Evolutionary conservation across 2,888 invertebrate genomes (phyloP).

Genomic region (Aphodius granarius): DNA sequence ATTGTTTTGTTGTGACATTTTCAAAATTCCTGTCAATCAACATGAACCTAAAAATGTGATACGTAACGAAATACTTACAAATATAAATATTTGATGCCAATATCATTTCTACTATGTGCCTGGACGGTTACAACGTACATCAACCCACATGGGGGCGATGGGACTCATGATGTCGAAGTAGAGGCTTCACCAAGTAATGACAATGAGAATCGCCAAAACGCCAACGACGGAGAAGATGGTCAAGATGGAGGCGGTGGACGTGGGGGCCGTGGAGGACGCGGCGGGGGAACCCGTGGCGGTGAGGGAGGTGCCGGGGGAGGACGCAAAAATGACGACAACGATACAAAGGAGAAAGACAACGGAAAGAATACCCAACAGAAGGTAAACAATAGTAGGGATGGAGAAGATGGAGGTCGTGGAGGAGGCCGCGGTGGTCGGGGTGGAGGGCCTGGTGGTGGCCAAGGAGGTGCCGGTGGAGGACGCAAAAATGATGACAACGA

Average conservation of each 20-base stretch:
- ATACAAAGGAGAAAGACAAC: too few species aligned
- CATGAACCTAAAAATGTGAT: neutral
- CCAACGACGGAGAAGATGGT: neutral
- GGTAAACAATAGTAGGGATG: neutral
- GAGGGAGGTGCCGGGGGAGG: neutral
- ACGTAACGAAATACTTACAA: neutral
- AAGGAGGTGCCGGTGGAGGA: neutral
- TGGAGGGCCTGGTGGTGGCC: neutral
- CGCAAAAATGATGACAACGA: neutral
- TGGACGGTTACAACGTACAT: neutral
- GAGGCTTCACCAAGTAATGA: neutral
- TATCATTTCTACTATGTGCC: neutral
- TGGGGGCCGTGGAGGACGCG: neutral
- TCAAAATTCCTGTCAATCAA: neutral
- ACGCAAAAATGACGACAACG: neutral
- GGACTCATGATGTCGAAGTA: neutral
- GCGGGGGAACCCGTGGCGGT: neutral
- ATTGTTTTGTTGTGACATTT: too few species aligned
- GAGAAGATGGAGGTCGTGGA: neutral
- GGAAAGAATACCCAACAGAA: neutral
- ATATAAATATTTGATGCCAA: neutral
- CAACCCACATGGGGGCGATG: neutral
- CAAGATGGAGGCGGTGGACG: neutral
- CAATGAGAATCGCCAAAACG: too few species aligned
- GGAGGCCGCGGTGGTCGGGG: neutral